Base-by-base conservation (phyloP, 2,797 vertebrate species). In the Crocidura indochinensis region DNA sequence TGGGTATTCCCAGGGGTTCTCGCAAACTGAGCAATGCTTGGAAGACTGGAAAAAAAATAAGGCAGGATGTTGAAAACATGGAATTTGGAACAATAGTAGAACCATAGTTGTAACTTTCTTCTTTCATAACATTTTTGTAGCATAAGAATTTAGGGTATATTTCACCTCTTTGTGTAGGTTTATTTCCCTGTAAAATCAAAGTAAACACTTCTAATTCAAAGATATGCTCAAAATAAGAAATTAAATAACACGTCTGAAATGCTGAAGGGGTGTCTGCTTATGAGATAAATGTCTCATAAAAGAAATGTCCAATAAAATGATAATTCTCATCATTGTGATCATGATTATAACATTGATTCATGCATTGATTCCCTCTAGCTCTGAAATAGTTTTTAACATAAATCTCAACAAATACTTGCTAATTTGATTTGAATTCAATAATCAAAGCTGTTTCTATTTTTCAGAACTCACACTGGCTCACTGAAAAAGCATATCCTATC, bases 141-240 rank as follows among this genome's bases (percentile, higher is more conserved):
- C 67, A 51, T 79, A 3, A 22, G 79, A 47, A 81, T n/a, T 38
- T 5, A 51, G 65, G 29, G 68, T 64, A 10, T n/a, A 69, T 73
- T 87, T 78, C 51, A 11, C 74, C 60, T 65, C 46, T 84, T 56
- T 27, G 76, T 72, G 38, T 76, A 72, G 20, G 29, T 77, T 91
- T 91, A 75, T 12, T 82, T 14, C 29, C 81, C 62, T 82, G 26
- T 78, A 88, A 85, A 90, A 53, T 53, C 17, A 26, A 89, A 26
- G 51, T 73, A 69, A 64, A 46, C 60, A 80, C 68, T 86, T 90
- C 29, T 72, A 67, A 72, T 49, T 81, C 67, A 94, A 91, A 88
- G 26, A 84, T 76, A 53, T 94, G 14, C 17, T 90, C 22, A 46
- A 85, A 84, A 46, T 8, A 64, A n/a, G 24, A 91, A 80, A 83